phyloP scores from a whole-genome alignment of 2,888 invertebrate species.

The Encarsia formosa region DNA sequence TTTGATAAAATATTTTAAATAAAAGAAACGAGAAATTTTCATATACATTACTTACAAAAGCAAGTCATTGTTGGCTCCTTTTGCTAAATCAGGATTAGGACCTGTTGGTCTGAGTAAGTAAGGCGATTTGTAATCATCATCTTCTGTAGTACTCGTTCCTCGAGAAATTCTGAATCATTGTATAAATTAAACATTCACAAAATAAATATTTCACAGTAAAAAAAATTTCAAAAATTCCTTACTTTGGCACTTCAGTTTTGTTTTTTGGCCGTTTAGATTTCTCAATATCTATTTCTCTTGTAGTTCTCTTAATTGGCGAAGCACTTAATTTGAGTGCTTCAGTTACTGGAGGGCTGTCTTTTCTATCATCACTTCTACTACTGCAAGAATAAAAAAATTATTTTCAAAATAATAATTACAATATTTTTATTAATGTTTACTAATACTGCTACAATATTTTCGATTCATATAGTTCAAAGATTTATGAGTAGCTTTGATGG shows the following conservation, averaged over 20 bases:
- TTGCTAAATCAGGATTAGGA: constrained; percentile 66
- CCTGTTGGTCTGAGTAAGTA: constrained; percentile 61
- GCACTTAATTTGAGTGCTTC: constrained; percentile 47
- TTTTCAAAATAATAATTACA: too few relatives aligned
- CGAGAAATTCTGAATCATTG: constrained; percentile 45
- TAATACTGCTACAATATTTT: too few relatives aligned
- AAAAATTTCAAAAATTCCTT: constrained; percentile 29
- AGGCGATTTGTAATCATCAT: constrained; percentile 59
- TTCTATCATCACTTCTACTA: constrained; percentile 45
- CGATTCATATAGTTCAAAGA: too few relatives aligned
- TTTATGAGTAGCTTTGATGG: too few relatives aligned
- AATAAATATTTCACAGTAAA: background rate
- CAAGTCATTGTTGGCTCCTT: constrained; percentile 74
- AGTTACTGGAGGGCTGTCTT: constrained; percentile 44
- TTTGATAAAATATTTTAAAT: background rate
- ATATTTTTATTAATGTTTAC: too few relatives aligned
- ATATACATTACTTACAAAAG: constrained; percentile 63
- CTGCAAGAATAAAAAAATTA: constrained; percentile 29
- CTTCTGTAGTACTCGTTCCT: constrained; percentile 52
- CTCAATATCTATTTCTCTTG: constrained; percentile 41
- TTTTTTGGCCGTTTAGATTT: constrained; percentile 49
- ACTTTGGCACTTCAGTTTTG: constrained; percentile 51
- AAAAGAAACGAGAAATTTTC: constrained; percentile 3
- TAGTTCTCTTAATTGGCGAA: constrained; percentile 46
- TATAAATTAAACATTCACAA: background rate